Evolutionary conservation across 2,113 vertebrate species (phyloP).

Genomic region (Acanthochromis polyacanthus): DNA sequence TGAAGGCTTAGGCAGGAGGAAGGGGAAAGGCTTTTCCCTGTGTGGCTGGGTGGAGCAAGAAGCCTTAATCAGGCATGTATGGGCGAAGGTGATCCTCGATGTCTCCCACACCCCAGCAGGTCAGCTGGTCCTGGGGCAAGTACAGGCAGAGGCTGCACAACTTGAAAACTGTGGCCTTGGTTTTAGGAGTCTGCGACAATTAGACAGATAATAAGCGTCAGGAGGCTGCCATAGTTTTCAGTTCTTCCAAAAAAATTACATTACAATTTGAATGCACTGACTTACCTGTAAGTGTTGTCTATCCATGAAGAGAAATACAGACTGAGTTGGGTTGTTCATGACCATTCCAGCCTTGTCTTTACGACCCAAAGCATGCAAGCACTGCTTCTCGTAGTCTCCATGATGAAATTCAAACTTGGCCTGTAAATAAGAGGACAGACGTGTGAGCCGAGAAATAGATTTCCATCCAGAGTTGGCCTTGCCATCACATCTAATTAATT

Average conservation of each 20-base stretch:
- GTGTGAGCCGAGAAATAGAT: slow-evolving; percentile 1
- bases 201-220: background rate
- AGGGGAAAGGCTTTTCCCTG: slow-evolving; percentile 86
- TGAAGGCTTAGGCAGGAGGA: slow-evolving; percentile 84
- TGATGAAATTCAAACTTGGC: slow-evolving; percentile 99
- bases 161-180: slow-evolving; percentile 99
- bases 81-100: slow-evolving; percentile 98
- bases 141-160: slow-evolving; percentile 99
- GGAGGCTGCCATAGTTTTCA: background rate
- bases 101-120: slow-evolving; percentile 98
- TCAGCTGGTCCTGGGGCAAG: slow-evolving; percentile 99
- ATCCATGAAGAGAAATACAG: slow-evolving; percentile 99
- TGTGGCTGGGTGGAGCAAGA: slow-evolving; percentile 85
- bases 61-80: slow-evolving; percentile 97
- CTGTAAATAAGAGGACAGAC: slow-evolving; percentile 74
- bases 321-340: slow-evolving; percentile 90
- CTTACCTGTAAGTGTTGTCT: slow-evolving; percentile 98
- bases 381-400: slow-evolving; percentile 99
- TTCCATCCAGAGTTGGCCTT: background rate
- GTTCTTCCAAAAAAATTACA: background rate
- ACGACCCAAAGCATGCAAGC: slow-evolving; percentile 96
- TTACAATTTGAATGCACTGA: background rate
- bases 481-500: background rate
- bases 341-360: slow-evolving; percentile 99
- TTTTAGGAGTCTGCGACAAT: slow-evolving; percentile 94